These are phyloP conservation scores for Aythya fuligula DNA, from an alignment of 2,797 vertebrate genomes.

Conservation along the genomic window DNA sequence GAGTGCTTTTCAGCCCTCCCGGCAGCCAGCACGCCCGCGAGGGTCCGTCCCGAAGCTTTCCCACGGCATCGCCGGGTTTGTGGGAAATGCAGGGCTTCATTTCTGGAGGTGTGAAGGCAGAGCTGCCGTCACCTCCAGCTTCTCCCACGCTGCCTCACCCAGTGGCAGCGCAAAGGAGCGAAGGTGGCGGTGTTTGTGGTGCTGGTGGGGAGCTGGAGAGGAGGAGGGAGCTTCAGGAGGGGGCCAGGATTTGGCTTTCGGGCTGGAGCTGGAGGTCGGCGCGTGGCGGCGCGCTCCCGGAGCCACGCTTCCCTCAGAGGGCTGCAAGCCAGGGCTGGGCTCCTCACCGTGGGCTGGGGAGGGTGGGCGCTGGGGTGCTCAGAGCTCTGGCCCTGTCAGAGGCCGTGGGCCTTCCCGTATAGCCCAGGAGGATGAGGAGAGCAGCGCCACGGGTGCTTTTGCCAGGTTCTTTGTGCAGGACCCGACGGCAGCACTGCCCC, in stretches of 20 bases:
- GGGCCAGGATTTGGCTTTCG: neutral
- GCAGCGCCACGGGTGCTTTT: neutral
- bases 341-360: neutral
- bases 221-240: neutral
- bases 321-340: neutral
- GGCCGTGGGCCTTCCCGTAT: neutral
- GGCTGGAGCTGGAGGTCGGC: neutral
- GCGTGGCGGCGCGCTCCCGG: fast-evolving
- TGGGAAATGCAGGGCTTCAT: neutral
- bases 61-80: neutral
- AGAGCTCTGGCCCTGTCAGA: neutral
- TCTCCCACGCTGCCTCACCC: neutral
- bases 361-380: neutral
- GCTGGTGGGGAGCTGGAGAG: neutral
- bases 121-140: fast-evolving
- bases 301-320: fast-evolving
- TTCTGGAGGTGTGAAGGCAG: neutral
- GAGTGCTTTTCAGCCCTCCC: neutral
- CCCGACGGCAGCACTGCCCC: neutral
- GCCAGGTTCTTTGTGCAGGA: neutral
- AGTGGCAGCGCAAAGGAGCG: fast-evolving
- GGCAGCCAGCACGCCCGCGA: fast-evolving
- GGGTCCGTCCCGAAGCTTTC: neutral
- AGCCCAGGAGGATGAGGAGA: neutral
- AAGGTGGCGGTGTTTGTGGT: neutral